phyloP scores from a whole-genome alignment of 2,113 vertebrate species.

The Dasyornis broadbenti region DNA sequence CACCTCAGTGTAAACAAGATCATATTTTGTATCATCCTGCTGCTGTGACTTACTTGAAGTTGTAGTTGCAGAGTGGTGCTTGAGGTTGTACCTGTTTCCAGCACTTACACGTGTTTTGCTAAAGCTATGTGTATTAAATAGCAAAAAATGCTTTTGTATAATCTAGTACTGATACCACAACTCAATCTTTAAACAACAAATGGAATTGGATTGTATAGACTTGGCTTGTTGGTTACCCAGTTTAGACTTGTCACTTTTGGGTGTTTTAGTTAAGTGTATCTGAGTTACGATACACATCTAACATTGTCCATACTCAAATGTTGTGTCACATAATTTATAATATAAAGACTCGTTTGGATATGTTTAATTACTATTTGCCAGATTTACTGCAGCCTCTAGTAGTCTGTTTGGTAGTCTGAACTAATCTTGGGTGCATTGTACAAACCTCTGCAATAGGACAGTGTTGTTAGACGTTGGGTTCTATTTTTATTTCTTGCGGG shows the following conservation, averaged over 20 bases:
- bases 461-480: background rate
- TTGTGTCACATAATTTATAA: background rate
- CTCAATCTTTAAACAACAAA: background rate
- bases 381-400: background rate
- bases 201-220: background rate
- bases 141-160: background rate
- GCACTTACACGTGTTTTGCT: background rate
- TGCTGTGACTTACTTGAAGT: background rate
- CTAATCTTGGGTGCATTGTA: background rate
- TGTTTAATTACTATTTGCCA: background rate
- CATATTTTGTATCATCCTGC: background rate
- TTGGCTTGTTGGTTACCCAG: background rate
- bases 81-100: background rate
- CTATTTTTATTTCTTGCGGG: background rate
- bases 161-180: background rate
- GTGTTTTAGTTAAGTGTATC: background rate
- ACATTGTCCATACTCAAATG: background rate
- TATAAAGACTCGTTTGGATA: background rate
- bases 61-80: background rate
- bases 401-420: background rate
- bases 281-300: background rate
- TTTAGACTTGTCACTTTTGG: background rate
- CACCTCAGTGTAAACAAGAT: background rate
- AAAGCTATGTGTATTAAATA: background rate
- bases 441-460: background rate